phyloP scores from a whole-genome alignment of 1,140 invertebrate genomes.

The Listronotus bonariensis region DNA sequence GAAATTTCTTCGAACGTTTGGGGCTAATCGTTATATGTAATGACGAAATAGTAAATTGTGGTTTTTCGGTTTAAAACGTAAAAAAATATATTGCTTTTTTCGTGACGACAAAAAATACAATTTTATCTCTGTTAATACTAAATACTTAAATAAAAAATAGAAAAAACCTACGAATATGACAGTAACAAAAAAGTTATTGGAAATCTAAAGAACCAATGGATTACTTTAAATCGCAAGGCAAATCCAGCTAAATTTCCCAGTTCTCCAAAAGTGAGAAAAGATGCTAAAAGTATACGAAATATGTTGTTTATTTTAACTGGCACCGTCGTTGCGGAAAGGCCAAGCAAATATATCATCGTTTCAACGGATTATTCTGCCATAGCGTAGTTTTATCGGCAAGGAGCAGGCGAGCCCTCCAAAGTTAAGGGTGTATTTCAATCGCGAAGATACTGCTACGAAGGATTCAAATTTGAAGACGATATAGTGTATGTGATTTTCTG shows the following conservation, averaged over 20 bases:
- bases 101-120: too few species aligned
- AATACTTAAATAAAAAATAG: too few species aligned
- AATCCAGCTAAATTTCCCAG: conserved; percentile 24
- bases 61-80: too few species aligned
- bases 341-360: conserved; percentile 37
- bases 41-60: too few species aligned
- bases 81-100: too few species aligned
- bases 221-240: conserved; percentile 1
- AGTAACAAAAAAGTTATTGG: too few species aligned
- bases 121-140: too few species aligned
- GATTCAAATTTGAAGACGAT: conserved; percentile 11
- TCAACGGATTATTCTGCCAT: conserved; percentile 28
- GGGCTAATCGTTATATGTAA: too few species aligned
- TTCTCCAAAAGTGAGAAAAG: conserved; percentile 13
- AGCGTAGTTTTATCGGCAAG: conserved; percentile 31
- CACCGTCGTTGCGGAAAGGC: conserved; percentile 15
- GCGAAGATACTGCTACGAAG: conserved; percentile 9
- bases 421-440: conserved; percentile 33
- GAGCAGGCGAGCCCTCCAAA: conserved; percentile 22
- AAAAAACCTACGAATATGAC: too few species aligned
- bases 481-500: background rate
- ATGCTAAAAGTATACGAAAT: conserved; percentile 35
- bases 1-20: too few species aligned
- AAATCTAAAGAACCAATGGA: background rate
- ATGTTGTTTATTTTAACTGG: conserved; percentile 35